Percentiles rank a stretch among this genome's conserved stretches.
phyloP scores from a whole-genome alignment of 35 echinoderm and acorn worm genomes.

The Strongylocentrotus purpuratus region DNA sequence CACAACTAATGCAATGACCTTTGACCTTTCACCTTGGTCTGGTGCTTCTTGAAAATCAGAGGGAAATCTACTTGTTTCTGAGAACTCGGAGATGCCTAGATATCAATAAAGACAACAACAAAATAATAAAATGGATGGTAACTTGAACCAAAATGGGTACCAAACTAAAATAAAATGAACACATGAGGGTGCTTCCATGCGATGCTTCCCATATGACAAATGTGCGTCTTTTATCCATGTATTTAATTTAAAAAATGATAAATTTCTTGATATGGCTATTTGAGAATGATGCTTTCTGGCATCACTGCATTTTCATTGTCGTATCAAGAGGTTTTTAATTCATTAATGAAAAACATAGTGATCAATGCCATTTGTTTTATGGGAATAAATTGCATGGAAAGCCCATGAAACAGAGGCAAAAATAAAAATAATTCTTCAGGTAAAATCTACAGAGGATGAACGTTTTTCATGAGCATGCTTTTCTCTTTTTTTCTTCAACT shows the following conservation, averaged over 20 bases:
- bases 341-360: too few species aligned
- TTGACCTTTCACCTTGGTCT: neutral
- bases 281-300: too few species aligned
- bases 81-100: neutral
- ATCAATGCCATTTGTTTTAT: too few species aligned
- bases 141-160: neutral
- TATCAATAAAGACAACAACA: neutral
- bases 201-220: too few species aligned
- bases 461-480: neutral
- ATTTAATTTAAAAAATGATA: too few species aligned
- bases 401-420: too few species aligned
- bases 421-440: neutral
- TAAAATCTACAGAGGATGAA: neutral
- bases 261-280: too few species aligned
- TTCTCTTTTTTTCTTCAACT: neutral
- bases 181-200: too few species aligned
- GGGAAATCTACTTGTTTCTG: neutral
- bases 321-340: too few species aligned
- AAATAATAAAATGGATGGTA: neutral
- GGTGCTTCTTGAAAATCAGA: neutral
- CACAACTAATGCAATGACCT: neutral
- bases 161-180: neutral
- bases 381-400: too few species aligned
- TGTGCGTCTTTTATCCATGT: too few species aligned
- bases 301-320: too few species aligned